These are phyloP conservation scores for Oreocharis arfaki DNA, from an alignment of 2,113 vertebrate genomes.

Conservation along the genomic window DNA sequence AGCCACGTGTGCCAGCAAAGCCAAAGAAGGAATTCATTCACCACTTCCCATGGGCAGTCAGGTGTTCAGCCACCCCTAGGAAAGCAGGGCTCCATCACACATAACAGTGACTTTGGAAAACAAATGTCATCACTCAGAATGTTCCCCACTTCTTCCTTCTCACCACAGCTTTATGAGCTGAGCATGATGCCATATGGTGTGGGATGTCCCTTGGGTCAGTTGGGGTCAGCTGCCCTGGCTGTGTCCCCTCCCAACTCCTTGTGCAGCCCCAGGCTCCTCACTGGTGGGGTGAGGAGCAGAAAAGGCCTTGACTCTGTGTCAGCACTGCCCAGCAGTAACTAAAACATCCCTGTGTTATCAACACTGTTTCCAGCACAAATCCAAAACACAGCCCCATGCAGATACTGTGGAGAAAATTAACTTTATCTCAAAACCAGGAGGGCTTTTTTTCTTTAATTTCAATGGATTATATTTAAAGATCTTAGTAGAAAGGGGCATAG, in stretches of 20 bases:
- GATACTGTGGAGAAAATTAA: neutral
- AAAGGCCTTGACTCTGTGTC: neutral
- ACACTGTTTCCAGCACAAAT: neutral
- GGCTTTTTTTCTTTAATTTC: neutral
- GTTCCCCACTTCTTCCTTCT: neutral
- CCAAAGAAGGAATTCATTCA: neutral
- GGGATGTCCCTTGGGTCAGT: neutral
- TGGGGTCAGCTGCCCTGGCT: neutral
- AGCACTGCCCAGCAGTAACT: neutral
- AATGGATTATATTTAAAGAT: neutral
- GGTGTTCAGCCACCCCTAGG: neutral
- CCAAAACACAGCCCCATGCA: neutral
- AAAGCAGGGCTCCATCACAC: neutral
- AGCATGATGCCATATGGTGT: accelerated
- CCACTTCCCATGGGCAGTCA: neutral
- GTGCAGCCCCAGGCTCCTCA: neutral
- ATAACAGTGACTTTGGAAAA: neutral
- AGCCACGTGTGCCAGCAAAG: neutral
- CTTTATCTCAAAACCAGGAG: neutral
- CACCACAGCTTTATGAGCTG: neutral
- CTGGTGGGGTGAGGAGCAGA: neutral
- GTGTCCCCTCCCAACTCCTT: neutral
- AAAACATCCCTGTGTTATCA: neutral
- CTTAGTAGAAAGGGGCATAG: neutral
- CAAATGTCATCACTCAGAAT: accelerated